Percentiles rank a stretch among this genome's conserved stretches.
phyloP scores from a whole-genome alignment of 1,140 invertebrate genomes.

The Zeugodacus cucurbitae region DNA sequence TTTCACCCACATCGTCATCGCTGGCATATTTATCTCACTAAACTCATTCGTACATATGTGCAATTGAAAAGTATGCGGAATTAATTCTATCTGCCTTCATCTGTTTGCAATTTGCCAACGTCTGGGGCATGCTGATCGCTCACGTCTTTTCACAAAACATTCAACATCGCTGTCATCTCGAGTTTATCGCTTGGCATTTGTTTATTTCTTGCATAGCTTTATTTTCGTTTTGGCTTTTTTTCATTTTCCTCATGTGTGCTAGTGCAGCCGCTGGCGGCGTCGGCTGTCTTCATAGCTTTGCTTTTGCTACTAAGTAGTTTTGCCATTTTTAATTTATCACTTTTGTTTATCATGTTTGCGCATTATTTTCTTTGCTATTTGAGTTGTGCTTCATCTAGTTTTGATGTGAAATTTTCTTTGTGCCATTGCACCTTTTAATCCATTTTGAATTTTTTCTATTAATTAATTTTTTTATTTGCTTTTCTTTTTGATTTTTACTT shows the following conservation, averaged over 20 bases:
- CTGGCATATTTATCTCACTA: neutral
- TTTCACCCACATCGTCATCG: neutral
- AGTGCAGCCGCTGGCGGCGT: neutral
- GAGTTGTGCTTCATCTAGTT: neutral
- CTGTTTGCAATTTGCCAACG: neutral
- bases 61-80: neutral
- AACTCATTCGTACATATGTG: neutral
- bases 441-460: neutral
- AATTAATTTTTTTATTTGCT: neutral
- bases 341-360: neutral
- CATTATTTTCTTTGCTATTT: neutral
- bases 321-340: neutral
- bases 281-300: too few relatives aligned
- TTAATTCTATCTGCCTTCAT: neutral
- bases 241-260: too few relatives aligned
- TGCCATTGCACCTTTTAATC: neutral
- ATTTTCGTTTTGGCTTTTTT: neutral
- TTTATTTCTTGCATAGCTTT: neutral
- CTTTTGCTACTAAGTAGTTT: neutral
- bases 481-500: neutral
- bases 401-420: neutral
- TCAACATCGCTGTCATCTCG: neutral
- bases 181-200: constrained; percentile 1
- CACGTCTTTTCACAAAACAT: neutral
- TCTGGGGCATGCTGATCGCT: neutral